Evolutionary conservation across 1,140 invertebrate genomes (phyloP).

Genomic region (Metaphire vulgaris): DNA sequence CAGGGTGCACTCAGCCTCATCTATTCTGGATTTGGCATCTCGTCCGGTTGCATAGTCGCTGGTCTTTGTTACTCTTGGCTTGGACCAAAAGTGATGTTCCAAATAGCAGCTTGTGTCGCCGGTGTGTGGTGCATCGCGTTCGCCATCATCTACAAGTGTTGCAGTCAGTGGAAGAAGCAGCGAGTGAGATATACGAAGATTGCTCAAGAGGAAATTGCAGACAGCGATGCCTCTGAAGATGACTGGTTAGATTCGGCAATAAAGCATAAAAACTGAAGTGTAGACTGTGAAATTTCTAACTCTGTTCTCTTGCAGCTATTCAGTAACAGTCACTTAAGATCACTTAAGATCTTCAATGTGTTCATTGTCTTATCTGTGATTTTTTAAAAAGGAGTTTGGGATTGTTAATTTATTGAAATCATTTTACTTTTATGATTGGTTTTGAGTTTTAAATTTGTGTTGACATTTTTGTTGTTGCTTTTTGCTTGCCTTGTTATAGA

Average conservation of each 20-base stretch:
- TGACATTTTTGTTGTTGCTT: too few species aligned
- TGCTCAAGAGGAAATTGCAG: not conserved
- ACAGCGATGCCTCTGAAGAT: not conserved
- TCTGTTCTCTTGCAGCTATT: too few species aligned
- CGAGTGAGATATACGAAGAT: constrained; percentile 7
- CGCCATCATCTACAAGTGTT: constrained; percentile 12
- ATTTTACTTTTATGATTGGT: too few species aligned
- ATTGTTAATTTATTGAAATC: too few species aligned
- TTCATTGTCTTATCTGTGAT: too few species aligned
- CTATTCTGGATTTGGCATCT: constrained; percentile 2
- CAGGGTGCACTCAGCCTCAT: constrained; percentile 7
- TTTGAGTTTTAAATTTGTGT: too few species aligned
- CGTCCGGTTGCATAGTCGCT: constrained; percentile 5
- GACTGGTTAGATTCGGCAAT: not conserved
- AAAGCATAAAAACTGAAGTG: not conserved
- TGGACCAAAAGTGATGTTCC: not conserved
- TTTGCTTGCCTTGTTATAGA: too few species aligned
- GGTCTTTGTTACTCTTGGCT: not conserved
- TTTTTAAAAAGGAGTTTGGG: too few species aligned
- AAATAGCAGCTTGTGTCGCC: not conserved
- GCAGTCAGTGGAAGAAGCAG: not conserved
- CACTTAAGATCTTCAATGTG: too few species aligned
- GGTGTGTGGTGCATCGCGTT: constrained; percentile 12
- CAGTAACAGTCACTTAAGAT: too few species aligned
- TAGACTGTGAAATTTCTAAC: too few species aligned